Conservation (phyloP, 1,140 invertebrate genomes). For the Lucilia sericata region DNA sequence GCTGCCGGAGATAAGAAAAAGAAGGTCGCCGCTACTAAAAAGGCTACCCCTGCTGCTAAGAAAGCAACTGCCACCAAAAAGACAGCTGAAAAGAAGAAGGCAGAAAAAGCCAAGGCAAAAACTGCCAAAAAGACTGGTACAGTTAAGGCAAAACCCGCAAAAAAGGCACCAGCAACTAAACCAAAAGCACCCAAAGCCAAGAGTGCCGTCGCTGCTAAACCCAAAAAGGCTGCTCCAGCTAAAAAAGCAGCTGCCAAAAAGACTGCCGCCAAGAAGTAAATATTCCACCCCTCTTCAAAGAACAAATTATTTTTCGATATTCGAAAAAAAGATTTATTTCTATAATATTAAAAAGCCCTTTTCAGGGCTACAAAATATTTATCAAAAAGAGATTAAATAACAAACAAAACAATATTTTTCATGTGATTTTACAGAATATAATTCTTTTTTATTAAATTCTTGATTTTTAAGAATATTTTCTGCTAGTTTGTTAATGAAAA, state of each 20-base stretch:
- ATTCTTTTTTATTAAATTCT: too few relatives aligned
- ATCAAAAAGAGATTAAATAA: neutral
- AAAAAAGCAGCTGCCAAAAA: neutral
- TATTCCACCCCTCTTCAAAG: neutral
- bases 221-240: neutral
- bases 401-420: too few relatives aligned
- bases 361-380: neutral
- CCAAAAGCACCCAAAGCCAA: neutral
- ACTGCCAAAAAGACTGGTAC: slow-evolving; percentile 46
- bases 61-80: slow-evolving; percentile 32
- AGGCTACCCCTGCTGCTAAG: slow-evolving; percentile 46
- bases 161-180: neutral
- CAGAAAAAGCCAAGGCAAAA: slow-evolving; percentile 50
- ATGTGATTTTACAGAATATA: too few relatives aligned
- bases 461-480: too few relatives aligned
- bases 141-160: neutral
- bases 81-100: neutral
- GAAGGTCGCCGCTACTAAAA: slow-evolving; percentile 53
- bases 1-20: slow-evolving; percentile 54
- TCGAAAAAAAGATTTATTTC: neutral
- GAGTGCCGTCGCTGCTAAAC: neutral
- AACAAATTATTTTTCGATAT: too few relatives aligned
- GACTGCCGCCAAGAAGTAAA: neutral
- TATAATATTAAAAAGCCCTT: neutral
- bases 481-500: too few relatives aligned